Base-by-base conservation (phyloP, 2,888 invertebrate genomes). In the Caenorhabditis sp. region DNA sequence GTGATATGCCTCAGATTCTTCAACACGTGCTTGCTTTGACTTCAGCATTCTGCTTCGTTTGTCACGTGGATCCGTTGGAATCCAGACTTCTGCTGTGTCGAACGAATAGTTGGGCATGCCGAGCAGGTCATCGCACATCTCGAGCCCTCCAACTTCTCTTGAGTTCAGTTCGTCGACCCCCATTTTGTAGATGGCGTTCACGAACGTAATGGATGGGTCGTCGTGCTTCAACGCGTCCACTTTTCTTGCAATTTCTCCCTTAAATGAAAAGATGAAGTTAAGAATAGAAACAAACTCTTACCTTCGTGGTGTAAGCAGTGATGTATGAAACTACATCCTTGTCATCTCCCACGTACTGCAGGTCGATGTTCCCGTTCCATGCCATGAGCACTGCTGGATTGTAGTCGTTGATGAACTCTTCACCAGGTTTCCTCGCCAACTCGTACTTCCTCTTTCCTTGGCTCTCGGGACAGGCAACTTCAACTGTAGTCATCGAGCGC, bases 311-410 rank as follows among this genome's bases (percentile, higher is more conserved):
- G 30, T 58, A 58, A 1, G 20, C n/a, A 2, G 58, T 58, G 30
- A 58, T 22, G 27, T 58, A 46, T 2, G 8, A 6, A 1, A 46
- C 24, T 2, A 46, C 43, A 2, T 46, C 32, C 20, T 30, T 45
- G 26, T 32, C 35, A 15, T 20, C 1, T 4, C 27, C 27, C 2
- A 58, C 58, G n/a, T n/a, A 41, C 20, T 58, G 58, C 4, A 58
- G 13, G 13, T 58, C 58, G 1, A 58, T 17, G 43, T 58, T 58
- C 1, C 43, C 58, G 2, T 20, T 30, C 58, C 58, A 58, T 2
- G 27, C 45, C 8, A 58, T 11, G 2, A 58, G 30, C 3, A 58
- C 2, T 1, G 58, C 27, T 9, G 58, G 43, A 2, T 6, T 15
- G 43, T 58, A 43, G 43, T 58, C 41, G 15, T 58, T 43, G 15